Base-by-base conservation (phyloP, 2,888 invertebrate genomes). In the Cartodere bifasciata region DNA sequence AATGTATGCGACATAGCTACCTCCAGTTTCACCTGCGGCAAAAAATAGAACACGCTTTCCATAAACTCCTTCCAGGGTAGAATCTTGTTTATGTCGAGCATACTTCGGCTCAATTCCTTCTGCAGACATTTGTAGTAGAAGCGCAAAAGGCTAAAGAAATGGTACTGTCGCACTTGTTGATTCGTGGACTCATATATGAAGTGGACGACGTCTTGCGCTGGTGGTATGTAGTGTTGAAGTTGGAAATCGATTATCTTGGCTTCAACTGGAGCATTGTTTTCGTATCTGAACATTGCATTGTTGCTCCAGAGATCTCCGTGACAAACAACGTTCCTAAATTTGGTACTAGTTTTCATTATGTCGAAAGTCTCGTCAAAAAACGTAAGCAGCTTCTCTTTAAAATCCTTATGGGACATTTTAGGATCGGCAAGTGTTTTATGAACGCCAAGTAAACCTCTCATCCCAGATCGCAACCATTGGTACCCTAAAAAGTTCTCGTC, bases 241-340 rank as follows among this genome's bases (percentile, higher is more conserved):
- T 55, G 53, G 32, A 46, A 55, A 42, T 55, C 53, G 7, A 55
- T 41, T 23, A 55, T 37, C 32, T 42, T 45, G 15, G 46, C 49
- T 14, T 47, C 41, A 4, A 37, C 28, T 4, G 47, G 43, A 30
- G 32, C 32, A 4, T 32, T 25, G 13, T 37, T 14, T 17, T 44
- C 32, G 24, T 46, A 42, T 23, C 41, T 39, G 4, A 50, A 42
- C 25, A 50, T 31, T 21, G 49, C 46, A 42, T 73, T 74, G 38
- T 71, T 71, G 24, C 66, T 64, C 72, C 72, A 73, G 3, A 72
- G 50, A 55, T 72, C 73, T 1, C 69, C 63, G 43, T 73, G 73
- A 24, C 66, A 67, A 4, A 71, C 51, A 1, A 68, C 72, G 37
- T 65, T 67, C 21, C 58, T 49, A 43, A 60, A 46, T 38, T 53